Evolutionary conservation across 2,888 invertebrate species (phyloP), one percentile per base, ranked within the genome.

Genomic region (Coleophora flavipennella): DNA sequence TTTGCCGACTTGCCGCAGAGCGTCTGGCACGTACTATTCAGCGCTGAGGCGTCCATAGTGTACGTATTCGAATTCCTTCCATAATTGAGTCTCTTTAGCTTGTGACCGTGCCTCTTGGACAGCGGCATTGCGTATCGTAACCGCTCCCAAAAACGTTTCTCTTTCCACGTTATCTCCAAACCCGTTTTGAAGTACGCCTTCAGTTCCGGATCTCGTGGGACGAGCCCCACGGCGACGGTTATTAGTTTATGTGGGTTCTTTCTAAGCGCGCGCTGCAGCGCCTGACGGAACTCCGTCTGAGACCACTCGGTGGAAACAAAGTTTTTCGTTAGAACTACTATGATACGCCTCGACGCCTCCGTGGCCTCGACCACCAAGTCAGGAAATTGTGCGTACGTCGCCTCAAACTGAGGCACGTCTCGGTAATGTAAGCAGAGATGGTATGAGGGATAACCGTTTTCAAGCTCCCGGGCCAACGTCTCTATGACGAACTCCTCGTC

Each of bases 91-190:
- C 85, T 85, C 64, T 85, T 80, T 57, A 80, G 70, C 67, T 84
- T 83, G 51, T 84, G 81, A 44, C 83, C 77, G 66, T 78, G 87
- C 49, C 90, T 89, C 67, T 92, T 88, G 53, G 91, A 91, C 57
- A 92, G 90, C 44, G 96, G 96, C 89, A 97, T 92, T 45, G 94
- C 92, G 71, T 94, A 96, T 55, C 93, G 89, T 59, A 97, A 87
- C 68, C 96, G 91, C 72, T 96, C 96, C 96, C 97, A 97, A 85
- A 97, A 97, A 59, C 95, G 89, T 67, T 92, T 93, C 80, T 97
- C 96, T 64, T 93, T 93, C 91, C 94, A 94, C 56, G 92, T 89
- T 59, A 97, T 89, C 55, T 94, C 89, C 48, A 94, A 92, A 70
- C 93, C 92, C 48, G 93, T 93, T 77, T 95, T 92, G 48, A 97